phyloP scores from a whole-genome alignment of 2,888 invertebrate species.

The Agriopis marginaria region DNA sequence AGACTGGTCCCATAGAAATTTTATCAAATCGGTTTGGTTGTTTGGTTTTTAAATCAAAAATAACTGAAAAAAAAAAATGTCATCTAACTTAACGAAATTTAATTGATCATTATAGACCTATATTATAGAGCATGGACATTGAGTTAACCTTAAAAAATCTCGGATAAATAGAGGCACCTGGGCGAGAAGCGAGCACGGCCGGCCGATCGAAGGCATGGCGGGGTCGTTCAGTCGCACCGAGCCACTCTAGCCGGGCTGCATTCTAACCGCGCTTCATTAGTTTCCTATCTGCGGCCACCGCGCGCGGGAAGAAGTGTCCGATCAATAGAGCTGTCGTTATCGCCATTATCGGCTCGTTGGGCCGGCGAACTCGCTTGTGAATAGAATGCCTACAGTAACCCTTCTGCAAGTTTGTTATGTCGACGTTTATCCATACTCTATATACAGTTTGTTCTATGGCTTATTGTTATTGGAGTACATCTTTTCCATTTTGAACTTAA shows the following conservation, averaged over 20 bases:
- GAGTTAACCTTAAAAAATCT: not conserved
- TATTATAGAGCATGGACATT: not conserved
- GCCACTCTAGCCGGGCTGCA: conserved; percentile 23
- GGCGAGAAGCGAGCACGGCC: not conserved
- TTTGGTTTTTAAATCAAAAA: too few relatives aligned
- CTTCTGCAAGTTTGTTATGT: conserved; percentile 28
- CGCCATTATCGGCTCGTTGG: conserved; percentile 42
- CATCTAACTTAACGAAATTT: too few relatives aligned
- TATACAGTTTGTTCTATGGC: conserved; percentile 7
- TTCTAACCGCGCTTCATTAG: conserved; percentile 54
- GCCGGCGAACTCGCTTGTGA: conserved; percentile 35
- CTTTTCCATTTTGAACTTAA: not conserved
- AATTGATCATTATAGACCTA: too few relatives aligned
- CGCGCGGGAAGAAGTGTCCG: conserved; percentile 42
- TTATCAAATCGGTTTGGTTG: too few relatives aligned
- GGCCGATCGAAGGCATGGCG: not conserved
- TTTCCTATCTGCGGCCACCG: conserved; percentile 50
- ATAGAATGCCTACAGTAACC: conserved; percentile 30
- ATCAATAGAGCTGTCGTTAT: conserved; percentile 55
- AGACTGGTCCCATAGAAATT: too few relatives aligned
- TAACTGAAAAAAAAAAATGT: too few relatives aligned
- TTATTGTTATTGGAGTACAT: conserved; percentile 14
- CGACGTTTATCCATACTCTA: conserved; percentile 29
- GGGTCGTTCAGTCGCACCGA: conserved; percentile 1
- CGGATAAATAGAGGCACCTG: not conserved